These are phyloP conservation scores for Argyrosomus japonicus DNA, from an alignment of 2,113 vertebrate species.

Conservation along the genomic window DNA sequence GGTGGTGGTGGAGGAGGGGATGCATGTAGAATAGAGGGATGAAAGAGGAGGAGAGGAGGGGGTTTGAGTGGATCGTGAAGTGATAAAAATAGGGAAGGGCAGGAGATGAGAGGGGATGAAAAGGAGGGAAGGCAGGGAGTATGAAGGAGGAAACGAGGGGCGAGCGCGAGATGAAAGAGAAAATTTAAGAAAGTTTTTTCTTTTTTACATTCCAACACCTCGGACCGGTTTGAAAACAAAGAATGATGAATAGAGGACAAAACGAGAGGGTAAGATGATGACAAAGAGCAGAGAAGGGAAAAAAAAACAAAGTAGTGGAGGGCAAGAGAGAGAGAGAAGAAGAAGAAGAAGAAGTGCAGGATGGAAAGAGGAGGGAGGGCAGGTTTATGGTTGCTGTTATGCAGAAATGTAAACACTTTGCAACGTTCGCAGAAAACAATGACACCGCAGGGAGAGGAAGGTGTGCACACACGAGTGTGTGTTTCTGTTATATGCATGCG, in stretches of 20 bases:
- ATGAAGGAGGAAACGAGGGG: slow-evolving; percentile 60
- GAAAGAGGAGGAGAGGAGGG: slow-evolving; percentile 67
- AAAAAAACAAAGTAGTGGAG: slow-evolving; percentile 12
- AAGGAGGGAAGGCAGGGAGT: slow-evolving; percentile 53
- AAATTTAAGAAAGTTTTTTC: slow-evolving; percentile 61
- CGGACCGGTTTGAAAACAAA: slow-evolving; percentile 23
- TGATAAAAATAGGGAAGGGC: slow-evolving; percentile 78
- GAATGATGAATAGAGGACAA: slow-evolving; percentile 40
- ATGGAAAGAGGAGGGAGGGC: slow-evolving; percentile 37
- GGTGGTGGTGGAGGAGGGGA: slow-evolving; percentile 16
- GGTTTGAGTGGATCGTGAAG: slow-evolving; percentile 55
- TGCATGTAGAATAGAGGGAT: slow-evolving; percentile 73
- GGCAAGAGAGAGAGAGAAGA: background rate
- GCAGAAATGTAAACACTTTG: slow-evolving; percentile 84
- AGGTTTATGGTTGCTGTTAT: slow-evolving; percentile 81
- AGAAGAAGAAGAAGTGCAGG: slow-evolving; percentile 14
- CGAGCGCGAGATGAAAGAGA: slow-evolving; percentile 61
- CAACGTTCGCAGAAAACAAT: slow-evolving; percentile 83
- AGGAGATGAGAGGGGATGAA: slow-evolving; percentile 70
- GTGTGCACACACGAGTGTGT: slow-evolving; percentile 28
- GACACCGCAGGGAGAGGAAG: slow-evolving; percentile 80
- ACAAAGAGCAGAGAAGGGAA: slow-evolving; percentile 5
- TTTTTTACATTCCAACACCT: slow-evolving; percentile 33
- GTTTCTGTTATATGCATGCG: slow-evolving; percentile 21
- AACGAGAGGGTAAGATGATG: slow-evolving; percentile 23